Base-by-base conservation (phyloP, 1,140 invertebrate genomes). In the Drosophila lacertosa region DNA sequence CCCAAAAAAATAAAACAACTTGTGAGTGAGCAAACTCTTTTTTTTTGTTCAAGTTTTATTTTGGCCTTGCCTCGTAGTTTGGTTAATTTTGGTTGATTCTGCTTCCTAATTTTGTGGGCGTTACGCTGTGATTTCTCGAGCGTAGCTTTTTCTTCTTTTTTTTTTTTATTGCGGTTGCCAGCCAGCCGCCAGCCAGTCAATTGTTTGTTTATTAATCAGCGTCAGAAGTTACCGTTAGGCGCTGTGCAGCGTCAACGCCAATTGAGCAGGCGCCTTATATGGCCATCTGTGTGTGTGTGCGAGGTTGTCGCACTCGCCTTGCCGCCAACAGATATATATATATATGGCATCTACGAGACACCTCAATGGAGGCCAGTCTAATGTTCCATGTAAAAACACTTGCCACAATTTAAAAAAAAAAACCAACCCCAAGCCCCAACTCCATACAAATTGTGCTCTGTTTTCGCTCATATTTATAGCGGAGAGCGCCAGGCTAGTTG, bases 91-190 rank as follows among this genome's bases (percentile, higher is more conserved):
- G 9, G 9, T 44, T 58, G 55, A 73, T 68, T 63, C 57, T 65
- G 65, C 42, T 88, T 88, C 82, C 81, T 77, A 86, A 81, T 88
- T 74, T 69, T 77, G 81, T 70, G 74, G 81, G 81, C 77, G 81
- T 84, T 44, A 71, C 69, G 81, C 77, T 62, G 77, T 86, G 81
- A 84, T 84, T 84, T 74, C 77, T 80, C 57, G 58, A 74, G 79
- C 79, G 69, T 82, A 54, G 67, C 54, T 11, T 32, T 29, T 10
- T 32, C 1, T 33, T 50, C n/a, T 18, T 11, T 53, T 4, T 37
- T 37, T 7, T 5, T 53, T 35, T 62, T 44, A 16, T 11, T 35
- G 45, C 53, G 55, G 42, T 47, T 64, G 57, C 70, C 35, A 68
- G 24, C 18, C 26, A 60, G 22, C 45, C 58, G 57, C 70, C 35